Evolutionary conservation across 30 jellyfish, hydroid and myxozoan genomes (phyloP).

Genomic region (Mastigias papua): DNA sequence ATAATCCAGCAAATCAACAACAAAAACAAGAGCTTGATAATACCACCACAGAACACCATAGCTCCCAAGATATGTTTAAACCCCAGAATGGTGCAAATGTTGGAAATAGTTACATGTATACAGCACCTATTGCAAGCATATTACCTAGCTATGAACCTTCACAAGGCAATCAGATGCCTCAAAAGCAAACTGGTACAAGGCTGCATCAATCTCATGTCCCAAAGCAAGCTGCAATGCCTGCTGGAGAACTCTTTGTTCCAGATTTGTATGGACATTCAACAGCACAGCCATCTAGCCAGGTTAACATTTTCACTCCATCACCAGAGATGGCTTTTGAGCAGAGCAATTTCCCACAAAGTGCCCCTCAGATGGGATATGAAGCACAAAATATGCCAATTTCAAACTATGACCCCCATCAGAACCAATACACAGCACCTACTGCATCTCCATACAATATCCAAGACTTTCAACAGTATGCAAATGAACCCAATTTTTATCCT

Average conservation of each 20-base stretch:
- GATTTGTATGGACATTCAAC: constrained; percentile 57
- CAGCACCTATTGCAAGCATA: constrained; percentile 68
- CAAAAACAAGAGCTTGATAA: neutral
- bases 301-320: constrained; percentile 51
- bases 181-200: neutral
- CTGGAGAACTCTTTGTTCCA: constrained; percentile 66
- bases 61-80: neutral
- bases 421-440: neutral
- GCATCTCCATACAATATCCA: neutral
- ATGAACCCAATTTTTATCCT: constrained; percentile 20
- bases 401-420: neutral
- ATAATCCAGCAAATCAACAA: constrained; percentile 26
- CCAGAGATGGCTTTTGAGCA: constrained; percentile 21
- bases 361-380: constrained; percentile 2
- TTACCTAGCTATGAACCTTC: constrained; percentile 40
- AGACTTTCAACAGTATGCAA: constrained; percentile 8
- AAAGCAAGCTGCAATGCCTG: constrained; percentile 15
- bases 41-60: neutral
- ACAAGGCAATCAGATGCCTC: neutral
- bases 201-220: constrained; percentile 43
- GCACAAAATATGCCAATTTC: neutral
- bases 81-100: constrained; percentile 39
- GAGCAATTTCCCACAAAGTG: neutral
- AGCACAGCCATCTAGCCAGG: constrained; percentile 38
- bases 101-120: constrained; percentile 62